Evolutionary conservation across 1,140 invertebrate genomes (phyloP), one percentile per base, ranked within the genome.

Genomic region (Cryptotermes secundus): DNA sequence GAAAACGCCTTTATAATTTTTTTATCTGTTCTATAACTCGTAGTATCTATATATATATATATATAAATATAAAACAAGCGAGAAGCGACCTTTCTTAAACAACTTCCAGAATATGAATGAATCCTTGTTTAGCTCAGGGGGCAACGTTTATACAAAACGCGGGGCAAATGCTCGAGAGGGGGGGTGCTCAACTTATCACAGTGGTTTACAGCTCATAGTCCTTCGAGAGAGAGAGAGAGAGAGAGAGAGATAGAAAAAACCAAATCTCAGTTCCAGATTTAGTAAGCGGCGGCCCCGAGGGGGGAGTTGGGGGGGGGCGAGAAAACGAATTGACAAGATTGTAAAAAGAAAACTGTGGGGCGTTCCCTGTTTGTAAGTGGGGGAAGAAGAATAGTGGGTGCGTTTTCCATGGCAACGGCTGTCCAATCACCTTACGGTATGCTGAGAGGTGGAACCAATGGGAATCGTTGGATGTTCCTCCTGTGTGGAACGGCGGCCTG

Each of bases 61-160:
- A n/a, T n/a, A n/a, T n/a, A n/a, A n/a, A n/a, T n/a, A 59, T 16
- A 26, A 59, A 31, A 72, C n/a, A 31, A 26, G n/a, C 26, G n/a
- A n/a, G 7, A 72, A 7, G 59, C 59, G 59, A 72, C 9, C 26
- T 26, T 31, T 26, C n/a, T n/a, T n/a, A 10, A n/a, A 14, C 26
- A 31, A 72, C n/a, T 1, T 1, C 31, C 31, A 7, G n/a, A 9
- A 31, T n/a, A 72, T 72, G 59, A 72, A 72, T 72, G 59, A 72
- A 72, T 72, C 59, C 1, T 72, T 72, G 59, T 72, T 72, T 9
- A 14, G 59, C 59, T 72, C 26, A 12, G 59, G 59, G 59, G 59
- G n/a, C 59, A 72, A 72, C 59, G 59, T 72, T 72, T 72, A 72
- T 72, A 72, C 26, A 72, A 72, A 72, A n/a, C n/a, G 26, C 31